Evolutionary conservation across 2,888 invertebrate genomes (phyloP).

Genomic region (Sussaba pulchella): DNA sequence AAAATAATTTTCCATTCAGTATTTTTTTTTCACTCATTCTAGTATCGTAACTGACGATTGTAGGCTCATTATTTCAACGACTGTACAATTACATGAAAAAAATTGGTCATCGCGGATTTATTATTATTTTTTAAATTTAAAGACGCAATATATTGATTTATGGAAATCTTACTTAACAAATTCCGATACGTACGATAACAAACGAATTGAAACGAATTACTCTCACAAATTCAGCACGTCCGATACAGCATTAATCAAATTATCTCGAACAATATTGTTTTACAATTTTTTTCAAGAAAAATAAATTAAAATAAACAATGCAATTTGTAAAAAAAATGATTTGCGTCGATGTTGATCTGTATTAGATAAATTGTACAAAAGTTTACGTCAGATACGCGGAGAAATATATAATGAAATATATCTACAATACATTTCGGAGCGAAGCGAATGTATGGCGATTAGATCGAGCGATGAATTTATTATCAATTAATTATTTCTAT

Average conservation of each 20-base stretch:
- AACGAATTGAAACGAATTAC: slow-evolving; percentile 9
- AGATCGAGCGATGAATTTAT: slow-evolving; percentile 29
- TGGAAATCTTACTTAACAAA: slow-evolving; percentile 43
- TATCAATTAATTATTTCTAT: slow-evolving; percentile 46
- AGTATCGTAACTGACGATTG: background rate
- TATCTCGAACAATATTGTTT: slow-evolving; percentile 19
- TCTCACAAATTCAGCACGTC: background rate
- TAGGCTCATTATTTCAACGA: background rate
- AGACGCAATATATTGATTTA: no score
- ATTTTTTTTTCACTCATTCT: background rate
- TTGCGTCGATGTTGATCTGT: slow-evolving; percentile 16
- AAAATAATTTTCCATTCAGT: background rate
- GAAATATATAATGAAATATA: no score
- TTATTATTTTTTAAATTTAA: no score
- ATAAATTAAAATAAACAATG: no score
- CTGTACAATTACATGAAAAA: slow-evolving; percentile 17
- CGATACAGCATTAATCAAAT: slow-evolving; percentile 10
- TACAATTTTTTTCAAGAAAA: slow-evolving; percentile 18
- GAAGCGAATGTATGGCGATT: slow-evolving; percentile 32
- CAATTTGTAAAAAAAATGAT: slow-evolving; percentile 40
- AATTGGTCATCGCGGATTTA: no score
- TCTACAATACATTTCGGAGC: slow-evolving; percentile 58
- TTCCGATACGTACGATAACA: background rate
- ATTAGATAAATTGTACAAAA: slow-evolving; percentile 44
- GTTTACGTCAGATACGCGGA: no score